Percentiles rank a stretch among this genome's conserved stretches.
Evolutionary conservation across 1,140 invertebrate species (phyloP).

Genomic region (Drosophila nigromelanica): DNA sequence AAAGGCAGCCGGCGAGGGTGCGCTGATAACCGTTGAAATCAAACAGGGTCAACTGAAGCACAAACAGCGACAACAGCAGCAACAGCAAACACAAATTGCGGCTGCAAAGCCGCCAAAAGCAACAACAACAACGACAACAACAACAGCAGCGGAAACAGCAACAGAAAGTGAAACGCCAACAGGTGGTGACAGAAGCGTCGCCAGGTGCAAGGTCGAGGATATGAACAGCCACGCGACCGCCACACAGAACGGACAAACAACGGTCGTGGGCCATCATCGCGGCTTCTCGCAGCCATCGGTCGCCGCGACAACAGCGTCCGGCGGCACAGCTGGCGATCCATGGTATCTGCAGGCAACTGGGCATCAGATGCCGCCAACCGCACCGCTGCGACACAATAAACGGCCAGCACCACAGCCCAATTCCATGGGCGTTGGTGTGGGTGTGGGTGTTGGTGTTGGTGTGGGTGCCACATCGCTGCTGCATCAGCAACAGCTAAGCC

Average conservation of each 20-base stretch:
- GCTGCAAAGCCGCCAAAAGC: constrained; percentile 19
- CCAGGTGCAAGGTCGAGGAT: constrained; percentile 50
- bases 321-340: constrained; percentile 80
- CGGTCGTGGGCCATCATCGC: constrained; percentile 83
- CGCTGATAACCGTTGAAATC: constrained; percentile 67
- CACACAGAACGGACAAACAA: constrained; percentile 82
- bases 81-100: constrained; percentile 4
- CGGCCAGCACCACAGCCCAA: constrained; percentile 81
- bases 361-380: constrained; percentile 83
- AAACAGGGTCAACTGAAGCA: constrained; percentile 59
- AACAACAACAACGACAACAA: constrained; percentile 5
- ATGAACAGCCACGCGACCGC: constrained; percentile 84
- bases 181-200: constrained; percentile 19
- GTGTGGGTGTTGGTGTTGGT: constrained; percentile 27
- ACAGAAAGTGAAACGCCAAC: constrained; percentile 19
- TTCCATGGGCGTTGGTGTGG: constrained; percentile 37
- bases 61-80: constrained; percentile 10
- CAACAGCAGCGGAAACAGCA: constrained; percentile 4
- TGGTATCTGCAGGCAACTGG: constrained; percentile 83
- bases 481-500: constrained; percentile 78
- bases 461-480: constrained; percentile 37
- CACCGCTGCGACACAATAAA: constrained; percentile 82
- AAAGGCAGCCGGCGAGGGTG: constrained; percentile 38
- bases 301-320: constrained; percentile 52
- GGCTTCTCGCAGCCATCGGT: constrained; percentile 83